These are phyloP conservation scores for Malacosoma neustria DNA, from an alignment of 2,888 invertebrate genomes.

Conservation along the genomic window DNA sequence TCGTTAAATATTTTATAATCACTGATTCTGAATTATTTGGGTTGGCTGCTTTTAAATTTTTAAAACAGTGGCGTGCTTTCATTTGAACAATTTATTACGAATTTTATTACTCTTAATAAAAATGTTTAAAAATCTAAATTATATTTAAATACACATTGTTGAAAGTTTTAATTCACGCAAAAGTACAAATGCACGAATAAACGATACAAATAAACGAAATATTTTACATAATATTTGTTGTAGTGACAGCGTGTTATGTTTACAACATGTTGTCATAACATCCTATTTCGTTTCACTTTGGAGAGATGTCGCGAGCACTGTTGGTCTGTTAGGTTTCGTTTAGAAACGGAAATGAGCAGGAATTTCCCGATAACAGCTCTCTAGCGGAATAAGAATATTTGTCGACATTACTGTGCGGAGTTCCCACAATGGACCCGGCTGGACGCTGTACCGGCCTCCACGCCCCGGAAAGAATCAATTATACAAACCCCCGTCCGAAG, in stretches of 20 bases:
- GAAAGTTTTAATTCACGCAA: too few species aligned
- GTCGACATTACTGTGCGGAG: slow-evolving; percentile 29
- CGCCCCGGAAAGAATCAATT: slow-evolving; percentile 75
- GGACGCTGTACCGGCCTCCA: slow-evolving; percentile 27
- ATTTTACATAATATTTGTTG: slow-evolving; percentile 35
- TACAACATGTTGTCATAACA: slow-evolving; percentile 63
- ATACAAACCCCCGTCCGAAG: slow-evolving; percentile 52
- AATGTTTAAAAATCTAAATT: too few species aligned
- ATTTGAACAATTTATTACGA: slow-evolving; percentile 35
- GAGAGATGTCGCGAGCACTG: slow-evolving; percentile 51
- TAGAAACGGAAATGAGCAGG: slow-evolving; percentile 64
- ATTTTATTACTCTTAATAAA: too few species aligned
- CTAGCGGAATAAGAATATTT: slow-evolving; percentile 54
- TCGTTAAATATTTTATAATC: slow-evolving; percentile 75
- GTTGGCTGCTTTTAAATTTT: slow-evolving; percentile 47
- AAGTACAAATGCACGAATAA: too few species aligned
- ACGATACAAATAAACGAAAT: too few species aligned
- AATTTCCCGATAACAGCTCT: slow-evolving; percentile 55
- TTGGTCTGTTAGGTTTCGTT: slow-evolving; percentile 54
- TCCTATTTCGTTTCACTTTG: slow-evolving; percentile 63
- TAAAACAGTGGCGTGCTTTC: slow-evolving; percentile 34
- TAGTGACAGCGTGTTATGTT: slow-evolving; percentile 33
- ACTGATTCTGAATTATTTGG: slow-evolving; percentile 47
- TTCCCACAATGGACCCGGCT: slow-evolving; percentile 45
- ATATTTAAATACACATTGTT: too few species aligned